Base-by-base conservation (phyloP, 2,888 invertebrate species). In the Buathra laborator region DNA sequence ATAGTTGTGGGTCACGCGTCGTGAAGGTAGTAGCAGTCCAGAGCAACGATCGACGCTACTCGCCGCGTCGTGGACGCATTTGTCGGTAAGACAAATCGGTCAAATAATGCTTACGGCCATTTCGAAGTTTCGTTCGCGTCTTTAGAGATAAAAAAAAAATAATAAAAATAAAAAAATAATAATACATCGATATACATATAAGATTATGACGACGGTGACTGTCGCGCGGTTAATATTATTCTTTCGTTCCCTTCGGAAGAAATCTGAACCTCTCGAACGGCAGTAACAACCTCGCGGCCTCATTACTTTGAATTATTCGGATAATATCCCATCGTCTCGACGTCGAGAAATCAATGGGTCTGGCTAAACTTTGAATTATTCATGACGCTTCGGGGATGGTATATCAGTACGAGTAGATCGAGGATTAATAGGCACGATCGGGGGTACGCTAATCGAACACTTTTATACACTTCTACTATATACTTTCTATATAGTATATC, bases 221-320 rank as follows among this genome's bases (percentile, higher is more conserved):
- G 9, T 56, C 53, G 53, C 9, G 53, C 19, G 10, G 12, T 19
- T 24, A 24, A 19, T 56, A 24, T 12, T 9, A 62, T 5, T 7
- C 32, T 14, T 7, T 14, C 32, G 29, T n/a, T 62, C n/a, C 5
- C 37, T n/a, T 12, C 14, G n/a, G 14, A 32, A 29, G 56, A 56
- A 46, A 78, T 32, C 59, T 56, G 46, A 62, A 48, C 59, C 46
- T 46, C 44, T 43, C 14, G 14, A 87, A 72, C 72, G 68, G 46
- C 81, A 72, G 76, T 37, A 64, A 66, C 64, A 64, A 64, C 82
- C 87, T 87, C 86, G 53, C 70, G 84, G 88, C 86, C 90, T 93
- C 92, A 90, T 93, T 93, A 92, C 90, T 91, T 92, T 93, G 92
- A 93, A 92, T 93, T 93, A 93, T 93, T 90, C 88, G 90, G 88